phyloP scores from a whole-genome alignment of 2,888 invertebrate genomes.

The Deilephila porcellus region DNA sequence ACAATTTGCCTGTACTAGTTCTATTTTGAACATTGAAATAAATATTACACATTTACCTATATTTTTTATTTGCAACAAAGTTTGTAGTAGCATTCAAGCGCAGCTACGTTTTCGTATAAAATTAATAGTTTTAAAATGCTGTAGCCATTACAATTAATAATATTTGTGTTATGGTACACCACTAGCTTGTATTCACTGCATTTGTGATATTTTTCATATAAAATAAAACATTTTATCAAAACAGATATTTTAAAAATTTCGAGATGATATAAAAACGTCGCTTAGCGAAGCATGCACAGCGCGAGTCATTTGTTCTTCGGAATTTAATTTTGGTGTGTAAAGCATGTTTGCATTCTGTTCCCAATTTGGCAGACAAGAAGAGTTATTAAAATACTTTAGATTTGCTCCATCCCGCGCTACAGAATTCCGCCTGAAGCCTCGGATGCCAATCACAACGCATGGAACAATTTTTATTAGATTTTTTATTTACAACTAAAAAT shows the following conservation, averaged over 20 bases:
- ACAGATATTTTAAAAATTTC: not conserved
- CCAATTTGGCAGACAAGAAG: conserved; percentile 51
- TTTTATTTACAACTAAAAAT: not conserved
- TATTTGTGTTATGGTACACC: too few species aligned
- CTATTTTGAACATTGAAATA: not conserved
- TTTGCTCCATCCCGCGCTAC: conserved; percentile 46
- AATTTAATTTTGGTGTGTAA: conserved; percentile 54
- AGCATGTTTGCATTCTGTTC: conserved; percentile 42
- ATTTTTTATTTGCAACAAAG: not conserved
- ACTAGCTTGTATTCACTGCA: too few species aligned
- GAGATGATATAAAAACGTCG: not conserved
- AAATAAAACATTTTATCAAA: not conserved
- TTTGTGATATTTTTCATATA: not conserved
- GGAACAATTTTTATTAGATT: conserved; percentile 58
- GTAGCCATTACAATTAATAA: too few species aligned
- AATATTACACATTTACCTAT: not conserved
- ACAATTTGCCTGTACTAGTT: not conserved
- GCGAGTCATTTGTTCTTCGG: conserved; percentile 43
- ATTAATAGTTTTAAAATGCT: too few species aligned
- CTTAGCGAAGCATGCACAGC: conserved; percentile 31
- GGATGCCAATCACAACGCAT: conserved; percentile 44
- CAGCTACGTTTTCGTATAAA: too few species aligned
- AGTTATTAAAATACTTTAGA: conserved; percentile 71
- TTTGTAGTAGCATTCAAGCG: too few species aligned
- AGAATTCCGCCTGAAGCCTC: conserved; percentile 43